A percentile compares a stretch with the other conserved stretches of the same genome.
These are phyloP conservation scores for Cenopis cana DNA, from an alignment of 2,888 invertebrate species.

Conservation along the genomic window DNA sequence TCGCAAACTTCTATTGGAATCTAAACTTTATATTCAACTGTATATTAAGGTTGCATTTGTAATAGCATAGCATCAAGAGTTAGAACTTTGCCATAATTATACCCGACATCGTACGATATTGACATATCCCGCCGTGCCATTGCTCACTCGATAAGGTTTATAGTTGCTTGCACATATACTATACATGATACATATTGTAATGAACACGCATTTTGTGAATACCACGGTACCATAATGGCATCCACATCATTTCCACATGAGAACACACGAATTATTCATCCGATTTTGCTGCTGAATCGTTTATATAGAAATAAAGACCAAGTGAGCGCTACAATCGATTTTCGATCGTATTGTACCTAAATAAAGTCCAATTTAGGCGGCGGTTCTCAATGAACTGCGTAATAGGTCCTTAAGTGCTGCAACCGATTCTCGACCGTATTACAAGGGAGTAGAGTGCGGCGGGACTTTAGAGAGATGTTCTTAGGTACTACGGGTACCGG, in stretches of 20 bases:
- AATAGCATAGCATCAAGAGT: too few species aligned
- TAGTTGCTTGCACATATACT: slow-evolving; percentile 11
- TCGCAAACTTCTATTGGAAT: slow-evolving; percentile 4
- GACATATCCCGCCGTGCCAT: slow-evolving; percentile 11
- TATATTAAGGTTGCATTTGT: not conserved
- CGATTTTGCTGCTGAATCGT: too few species aligned
- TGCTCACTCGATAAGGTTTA: slow-evolving; percentile 19
- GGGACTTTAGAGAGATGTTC: slow-evolving; percentile 41
- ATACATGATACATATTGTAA: slow-evolving; percentile 11
- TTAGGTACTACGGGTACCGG: slow-evolving; percentile 51
- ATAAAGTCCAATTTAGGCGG: not conserved
- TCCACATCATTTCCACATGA: too few species aligned
- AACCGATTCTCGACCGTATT: slow-evolving; percentile 2
- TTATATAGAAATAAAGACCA: not conserved
- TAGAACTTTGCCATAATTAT: slow-evolving; percentile 6
- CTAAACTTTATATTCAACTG: not conserved
- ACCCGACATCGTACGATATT: not conserved
- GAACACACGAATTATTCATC: too few species aligned
- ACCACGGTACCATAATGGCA: not conserved
- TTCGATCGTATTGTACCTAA: too few species aligned
- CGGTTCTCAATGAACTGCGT: not conserved
- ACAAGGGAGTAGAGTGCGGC: slow-evolving; percentile 13
- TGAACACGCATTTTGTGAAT: slow-evolving; percentile 14
- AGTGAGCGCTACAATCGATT: not conserved
- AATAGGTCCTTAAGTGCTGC: not conserved